Conservation (phyloP, 2,888 invertebrate genomes). For the Amiota mariae region DNA sequence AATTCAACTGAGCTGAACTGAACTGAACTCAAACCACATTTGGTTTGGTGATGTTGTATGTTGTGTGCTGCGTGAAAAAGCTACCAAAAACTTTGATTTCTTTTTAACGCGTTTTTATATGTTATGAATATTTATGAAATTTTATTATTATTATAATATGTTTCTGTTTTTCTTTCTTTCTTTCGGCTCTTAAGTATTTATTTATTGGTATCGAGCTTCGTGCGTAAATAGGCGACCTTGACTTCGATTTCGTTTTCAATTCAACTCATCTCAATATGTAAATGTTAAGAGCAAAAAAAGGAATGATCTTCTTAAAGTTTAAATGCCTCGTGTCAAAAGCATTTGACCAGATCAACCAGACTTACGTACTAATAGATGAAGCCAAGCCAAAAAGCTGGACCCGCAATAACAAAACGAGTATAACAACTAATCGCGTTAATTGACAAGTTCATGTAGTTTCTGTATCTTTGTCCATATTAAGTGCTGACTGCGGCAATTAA, state of each 20-base stretch:
- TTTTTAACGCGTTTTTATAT: no score
- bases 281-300: not conserved
- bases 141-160: not conserved
- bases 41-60: not conserved
- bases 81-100: no score
- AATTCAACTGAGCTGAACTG: not conserved
- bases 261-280: slow-evolving; percentile 39
- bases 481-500: no score
- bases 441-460: slow-evolving; percentile 11
- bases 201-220: slow-evolving; percentile 9
- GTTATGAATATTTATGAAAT: not conserved
- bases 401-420: slow-evolving; percentile 50
- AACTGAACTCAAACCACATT: not conserved
- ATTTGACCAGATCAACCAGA: no score
- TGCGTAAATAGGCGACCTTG: slow-evolving; percentile 53
- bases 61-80: not conserved
- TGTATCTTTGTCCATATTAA: not conserved
- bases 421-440: slow-evolving; percentile 21
- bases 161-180: not conserved
- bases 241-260: slow-evolving; percentile 54
- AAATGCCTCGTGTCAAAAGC: no score
- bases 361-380: not conserved
- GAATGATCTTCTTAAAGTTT: no score
- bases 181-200: not conserved
- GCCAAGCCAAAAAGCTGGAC: not conserved